Conservation (phyloP, 2,888 invertebrate genomes). For the Synanthedon tipuliformis region DNA sequence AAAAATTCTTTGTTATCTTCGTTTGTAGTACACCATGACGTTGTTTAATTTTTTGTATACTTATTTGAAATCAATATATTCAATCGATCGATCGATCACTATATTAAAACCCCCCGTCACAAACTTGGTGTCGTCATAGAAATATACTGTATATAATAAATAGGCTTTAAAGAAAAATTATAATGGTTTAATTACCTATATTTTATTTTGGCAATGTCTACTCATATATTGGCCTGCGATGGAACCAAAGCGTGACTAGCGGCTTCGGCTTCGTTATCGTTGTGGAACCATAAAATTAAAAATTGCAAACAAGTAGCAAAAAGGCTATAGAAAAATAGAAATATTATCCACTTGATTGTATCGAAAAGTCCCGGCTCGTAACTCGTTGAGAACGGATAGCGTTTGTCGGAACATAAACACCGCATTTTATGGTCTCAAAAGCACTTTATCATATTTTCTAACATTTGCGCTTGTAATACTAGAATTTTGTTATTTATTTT, state of each 20-base stretch:
- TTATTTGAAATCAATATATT: too few species aligned
- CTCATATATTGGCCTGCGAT: not conserved
- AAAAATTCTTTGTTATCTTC: too few species aligned
- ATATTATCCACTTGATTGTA: constrained; percentile 21
- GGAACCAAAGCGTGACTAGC: constrained; percentile 10
- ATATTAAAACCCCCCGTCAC: too few species aligned
- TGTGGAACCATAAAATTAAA: constrained; percentile 21
- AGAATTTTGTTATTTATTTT: not conserved
- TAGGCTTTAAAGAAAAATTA: too few species aligned
- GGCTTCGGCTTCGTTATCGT: constrained; percentile 33
- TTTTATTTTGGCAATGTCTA: not conserved
- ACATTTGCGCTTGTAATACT: not conserved
- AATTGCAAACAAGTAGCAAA: constrained; percentile 36
- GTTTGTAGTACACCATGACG: too few species aligned
- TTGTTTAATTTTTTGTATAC: too few species aligned
- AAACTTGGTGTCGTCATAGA: too few species aligned
- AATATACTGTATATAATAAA: too few species aligned
- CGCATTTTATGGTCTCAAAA: constrained; percentile 14
- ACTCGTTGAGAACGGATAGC: constrained; percentile 21
- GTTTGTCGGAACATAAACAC: constrained; percentile 22
- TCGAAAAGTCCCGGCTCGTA: constrained; percentile 29
- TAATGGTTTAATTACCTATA: too few species aligned
- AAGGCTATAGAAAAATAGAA: constrained; percentile 25
- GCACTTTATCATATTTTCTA: not conserved
- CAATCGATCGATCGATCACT: too few species aligned